A percentile compares a stretch with the other conserved stretches of the same genome.
Conservation (phyloP, 2,888 invertebrate species). For the Watsonalla binaria region DNA sequence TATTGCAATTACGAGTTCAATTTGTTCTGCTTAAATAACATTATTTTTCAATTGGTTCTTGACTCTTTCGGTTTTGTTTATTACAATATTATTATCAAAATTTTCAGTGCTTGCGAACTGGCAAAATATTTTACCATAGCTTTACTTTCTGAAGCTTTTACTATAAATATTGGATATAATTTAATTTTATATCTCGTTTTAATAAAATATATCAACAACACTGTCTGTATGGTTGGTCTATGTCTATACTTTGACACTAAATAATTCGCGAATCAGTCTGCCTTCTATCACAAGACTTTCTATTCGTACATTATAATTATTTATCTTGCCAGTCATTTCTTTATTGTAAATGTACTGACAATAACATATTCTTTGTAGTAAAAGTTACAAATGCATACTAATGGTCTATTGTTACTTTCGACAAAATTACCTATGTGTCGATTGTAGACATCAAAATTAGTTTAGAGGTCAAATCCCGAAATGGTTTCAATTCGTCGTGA, state of each 20-base stretch:
- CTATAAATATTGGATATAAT: too few relatives aligned
- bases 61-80: too few relatives aligned
- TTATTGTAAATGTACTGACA: conserved; percentile 29
- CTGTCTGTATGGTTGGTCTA: too few relatives aligned
- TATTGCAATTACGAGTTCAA: too few relatives aligned
- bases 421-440: conserved; percentile 36
- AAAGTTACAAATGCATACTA: conserved; percentile 60
- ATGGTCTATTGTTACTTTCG: conserved; percentile 57
- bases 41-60: too few relatives aligned
- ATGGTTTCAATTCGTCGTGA: conserved; percentile 14
- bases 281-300: conserved; percentile 40
- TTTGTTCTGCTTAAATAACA: too few relatives aligned
- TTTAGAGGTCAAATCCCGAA: conserved; percentile 35
- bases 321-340: conserved; percentile 36
- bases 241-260: conserved; percentile 6
- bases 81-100: too few relatives aligned
- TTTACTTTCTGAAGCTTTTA: too few relatives aligned
- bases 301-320: conserved; percentile 44
- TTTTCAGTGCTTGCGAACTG: too few relatives aligned
- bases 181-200: too few relatives aligned
- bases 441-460: conserved; percentile 32
- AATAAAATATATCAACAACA: too few relatives aligned
- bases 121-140: too few relatives aligned
- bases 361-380: conserved; percentile 50
- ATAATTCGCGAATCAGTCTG: conserved; percentile 27